Evolutionary conservation across 2,888 invertebrate species (phyloP).

Genomic region (Chouioia cunea): DNA sequence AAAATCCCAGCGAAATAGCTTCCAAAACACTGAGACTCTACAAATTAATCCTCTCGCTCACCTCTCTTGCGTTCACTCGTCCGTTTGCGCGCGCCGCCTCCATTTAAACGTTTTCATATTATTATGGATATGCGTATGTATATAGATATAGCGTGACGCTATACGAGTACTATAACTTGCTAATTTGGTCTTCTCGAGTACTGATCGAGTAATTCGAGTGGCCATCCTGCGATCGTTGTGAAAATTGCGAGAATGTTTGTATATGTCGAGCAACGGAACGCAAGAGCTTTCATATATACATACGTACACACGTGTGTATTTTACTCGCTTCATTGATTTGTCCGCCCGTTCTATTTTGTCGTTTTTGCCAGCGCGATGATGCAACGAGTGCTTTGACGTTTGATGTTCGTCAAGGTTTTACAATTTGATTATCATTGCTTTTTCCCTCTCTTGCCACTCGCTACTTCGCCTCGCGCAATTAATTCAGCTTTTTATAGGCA

Average conservation of each 20-base stretch:
- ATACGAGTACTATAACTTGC: neutral
- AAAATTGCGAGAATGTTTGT: neutral
- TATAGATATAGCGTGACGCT: neutral
- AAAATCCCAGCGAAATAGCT: no score
- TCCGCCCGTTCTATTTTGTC: no score
- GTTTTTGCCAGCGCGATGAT: no score
- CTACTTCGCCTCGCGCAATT: no score
- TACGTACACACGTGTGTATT: no score
- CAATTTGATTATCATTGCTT: constrained; percentile 23
- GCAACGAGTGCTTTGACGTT: constrained; percentile 33
- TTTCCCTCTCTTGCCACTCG: neutral
- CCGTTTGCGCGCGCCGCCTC: no score
- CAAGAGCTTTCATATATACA: constrained; percentile 13
- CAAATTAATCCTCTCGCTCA: no score
- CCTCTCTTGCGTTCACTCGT: no score
- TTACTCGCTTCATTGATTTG: constrained; percentile 5
- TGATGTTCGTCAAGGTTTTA: constrained; percentile 17
- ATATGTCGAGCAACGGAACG: neutral
- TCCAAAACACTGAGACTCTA: no score
- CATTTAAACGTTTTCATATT: neutral
- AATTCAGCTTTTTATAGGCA: no score
- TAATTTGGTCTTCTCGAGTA: constrained; percentile 28
- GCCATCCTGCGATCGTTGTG: constrained; percentile 28
- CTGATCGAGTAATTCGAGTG: constrained; percentile 15
- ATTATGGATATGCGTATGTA: constrained; percentile 2